Base-by-base conservation (phyloP, 30 jellyfish, hydroid and myxozoan species). In the Clytia hemisphaerica region DNA sequence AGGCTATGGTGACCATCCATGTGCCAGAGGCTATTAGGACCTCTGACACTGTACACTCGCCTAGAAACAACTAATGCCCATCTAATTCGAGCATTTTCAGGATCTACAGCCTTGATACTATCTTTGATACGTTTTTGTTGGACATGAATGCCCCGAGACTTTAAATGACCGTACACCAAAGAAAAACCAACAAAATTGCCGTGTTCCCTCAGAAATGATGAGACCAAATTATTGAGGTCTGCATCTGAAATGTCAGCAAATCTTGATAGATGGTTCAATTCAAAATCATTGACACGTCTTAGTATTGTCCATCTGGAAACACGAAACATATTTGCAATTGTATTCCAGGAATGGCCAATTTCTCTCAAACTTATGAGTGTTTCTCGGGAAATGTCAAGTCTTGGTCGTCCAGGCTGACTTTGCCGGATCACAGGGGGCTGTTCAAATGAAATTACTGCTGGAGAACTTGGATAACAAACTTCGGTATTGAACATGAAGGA, bases 271-370 rank as follows among this genome's bases (percentile, higher is more conserved):
- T 25, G 1, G 12, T 71, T 35, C 45, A 71, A 46, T 19, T 50
- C 77, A 29, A 49, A 10, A 15, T 71, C 83, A 2, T 16, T 36
- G 16, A 54, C 83, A 32, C 83, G 50, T 50, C 83, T 35, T 31
- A 27, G 47, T 22, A 71, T 16, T 26, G 83, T 71, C 83, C 83
- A 71, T 16, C 75, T 27, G 53, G 80, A 68, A 45, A 42, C 80
- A 24, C 27, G 74, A 19, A 68, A 51, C 80, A 68, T 68, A 0
- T 47, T 2, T 25, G 80, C 72, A 44, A 68, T 68, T 36, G 45
- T 38, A 19, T 57, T 68, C 80, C 80, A 68, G 25, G 21, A 22
- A 26, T 44, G 35, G 27, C 80, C 76, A 9, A 68, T 50, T 27
- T 45, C 51, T 21, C 77, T 47, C 28, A 64, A 64, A 21, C 18